phyloP scores from a whole-genome alignment of 2,113 vertebrate species.

The Typhlomys cinereus region DNA sequence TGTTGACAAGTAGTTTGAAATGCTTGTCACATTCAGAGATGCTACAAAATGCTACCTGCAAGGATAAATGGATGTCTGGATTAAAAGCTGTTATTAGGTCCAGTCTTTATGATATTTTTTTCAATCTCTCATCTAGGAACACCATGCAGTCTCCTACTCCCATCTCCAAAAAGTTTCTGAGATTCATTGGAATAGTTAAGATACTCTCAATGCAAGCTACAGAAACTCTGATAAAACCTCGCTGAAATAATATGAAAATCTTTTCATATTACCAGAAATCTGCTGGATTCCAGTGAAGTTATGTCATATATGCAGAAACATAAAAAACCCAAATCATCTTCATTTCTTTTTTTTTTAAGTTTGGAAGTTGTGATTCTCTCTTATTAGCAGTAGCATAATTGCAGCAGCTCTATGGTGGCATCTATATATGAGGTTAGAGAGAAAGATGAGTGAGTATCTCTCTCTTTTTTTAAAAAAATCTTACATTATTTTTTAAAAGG shows the following conservation, averaged over 20 bases:
- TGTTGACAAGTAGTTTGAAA: slow-evolving; percentile 66
- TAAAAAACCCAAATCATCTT: not conserved
- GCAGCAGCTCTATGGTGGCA: not conserved
- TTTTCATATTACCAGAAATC: not conserved
- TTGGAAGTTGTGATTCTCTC: not conserved
- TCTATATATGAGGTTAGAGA: not conserved
- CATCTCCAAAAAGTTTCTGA: slow-evolving; percentile 9
- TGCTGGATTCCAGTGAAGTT: not conserved
- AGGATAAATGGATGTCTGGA: slow-evolving; percentile 52
- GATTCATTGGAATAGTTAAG: not conserved
- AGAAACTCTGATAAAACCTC: not conserved
- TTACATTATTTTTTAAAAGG: not conserved
- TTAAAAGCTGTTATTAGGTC: slow-evolving; percentile 63
- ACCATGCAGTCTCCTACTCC: not conserved
- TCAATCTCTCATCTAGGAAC: not conserved
- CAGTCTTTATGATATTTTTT: slow-evolving; percentile 35
- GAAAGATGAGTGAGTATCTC: not conserved
- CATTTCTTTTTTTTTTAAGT: not conserved
- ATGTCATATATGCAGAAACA: not conserved
- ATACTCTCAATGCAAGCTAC: not conserved
- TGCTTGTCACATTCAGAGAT: slow-evolving; percentile 55
- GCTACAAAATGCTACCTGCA: slow-evolving; percentile 52
- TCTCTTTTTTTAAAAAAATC: not conserved
- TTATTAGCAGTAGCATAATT: not conserved
- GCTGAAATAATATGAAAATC: slow-evolving; percentile 7